Evolutionary conservation across 2,113 vertebrate genomes (phyloP), one percentile per base, ranked within the genome.

Genomic region (Penelope pileata): DNA sequence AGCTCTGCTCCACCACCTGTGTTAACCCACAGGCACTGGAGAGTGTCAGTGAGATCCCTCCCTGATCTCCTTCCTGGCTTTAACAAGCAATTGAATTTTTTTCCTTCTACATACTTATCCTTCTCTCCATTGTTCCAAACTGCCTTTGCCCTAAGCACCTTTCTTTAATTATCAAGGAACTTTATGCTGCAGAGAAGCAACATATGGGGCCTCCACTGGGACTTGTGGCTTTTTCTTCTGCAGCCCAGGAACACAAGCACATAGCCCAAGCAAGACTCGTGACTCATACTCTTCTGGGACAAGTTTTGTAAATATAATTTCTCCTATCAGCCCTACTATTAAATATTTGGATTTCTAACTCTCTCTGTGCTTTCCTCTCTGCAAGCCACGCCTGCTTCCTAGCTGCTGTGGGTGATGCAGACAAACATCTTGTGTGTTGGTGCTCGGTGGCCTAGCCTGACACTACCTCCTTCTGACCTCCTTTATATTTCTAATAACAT

Each of bases 131-230:
- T 29, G 63, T 75, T 95, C 63, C 90, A 34, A 88, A 89, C 51
- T 84, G 91, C 83, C 66, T 93, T 91, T 91, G 95, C 91, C 92
- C 93, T 26, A 64, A 91, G 90, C 93, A 60, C 12, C 6, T 4
- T 27, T 67, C 58, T 81, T 86, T 85, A 91, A 94, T 85, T 83
- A 92, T 43, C 86, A 74, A 50, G 80, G 68, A 77, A 48, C 43
- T 87, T 77, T 36, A 75, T 3, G 38, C 43, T 86, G 74, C 51
- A 56, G 59, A 93, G n/a, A 24, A 83, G 63, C 72, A 92, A 45
- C 1, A 0, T 66, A 86, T 21, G 32, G 73, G 22, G 63, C 23
- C n/a, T 86, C 53, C 68, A 16, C 12, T 0, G 36, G 67, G 72
- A 84, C 68, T 79, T 19, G 67, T 15, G 26, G 58, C 73, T 79